phyloP scores from a whole-genome alignment of 2,113 vertebrate genomes.

The Xenotilapia flavipinnis region DNA sequence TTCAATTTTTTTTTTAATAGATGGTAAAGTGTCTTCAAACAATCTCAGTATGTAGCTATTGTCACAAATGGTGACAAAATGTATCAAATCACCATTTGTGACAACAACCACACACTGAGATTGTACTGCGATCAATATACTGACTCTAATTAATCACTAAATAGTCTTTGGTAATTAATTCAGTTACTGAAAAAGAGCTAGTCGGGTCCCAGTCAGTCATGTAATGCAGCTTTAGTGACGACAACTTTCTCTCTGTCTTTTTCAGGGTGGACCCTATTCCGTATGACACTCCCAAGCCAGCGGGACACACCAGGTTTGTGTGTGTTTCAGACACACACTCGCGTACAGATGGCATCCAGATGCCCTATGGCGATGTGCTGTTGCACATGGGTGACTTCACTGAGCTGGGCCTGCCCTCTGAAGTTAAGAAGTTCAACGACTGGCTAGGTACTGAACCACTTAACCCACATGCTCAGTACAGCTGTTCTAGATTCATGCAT shows the following conservation, averaged over 20 bases:
- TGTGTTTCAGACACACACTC: constrained; percentile 98
- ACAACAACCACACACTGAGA: not conserved
- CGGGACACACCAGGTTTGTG: constrained; percentile 97
- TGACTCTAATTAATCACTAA: not conserved
- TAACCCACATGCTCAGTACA: not conserved
- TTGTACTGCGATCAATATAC: not conserved
- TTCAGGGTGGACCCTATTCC: constrained; percentile 96
- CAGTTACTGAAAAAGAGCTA: not conserved
- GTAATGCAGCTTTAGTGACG: not conserved
- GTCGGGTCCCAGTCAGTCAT: not conserved
- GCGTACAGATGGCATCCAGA: constrained; percentile 98
- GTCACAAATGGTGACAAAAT: not conserved
- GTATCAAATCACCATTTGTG: not conserved
- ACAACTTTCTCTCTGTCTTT: constrained; percentile 39
- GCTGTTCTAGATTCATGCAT: not conserved
- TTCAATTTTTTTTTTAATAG: not conserved
- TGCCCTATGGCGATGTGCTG: constrained; percentile 98
- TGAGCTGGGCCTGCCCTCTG: constrained; percentile 96
- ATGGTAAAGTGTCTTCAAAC: not conserved
- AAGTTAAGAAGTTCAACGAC: constrained; percentile 99
- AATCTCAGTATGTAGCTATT: not conserved
- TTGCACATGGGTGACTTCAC: constrained; percentile 98
- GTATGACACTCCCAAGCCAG: constrained; percentile 94
- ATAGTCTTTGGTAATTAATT: not conserved
- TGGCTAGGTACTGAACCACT: constrained; percentile 88